These are phyloP conservation scores for Hydrotaea diabolus DNA, from an alignment of 2,888 invertebrate species.

Conservation along the genomic window DNA sequence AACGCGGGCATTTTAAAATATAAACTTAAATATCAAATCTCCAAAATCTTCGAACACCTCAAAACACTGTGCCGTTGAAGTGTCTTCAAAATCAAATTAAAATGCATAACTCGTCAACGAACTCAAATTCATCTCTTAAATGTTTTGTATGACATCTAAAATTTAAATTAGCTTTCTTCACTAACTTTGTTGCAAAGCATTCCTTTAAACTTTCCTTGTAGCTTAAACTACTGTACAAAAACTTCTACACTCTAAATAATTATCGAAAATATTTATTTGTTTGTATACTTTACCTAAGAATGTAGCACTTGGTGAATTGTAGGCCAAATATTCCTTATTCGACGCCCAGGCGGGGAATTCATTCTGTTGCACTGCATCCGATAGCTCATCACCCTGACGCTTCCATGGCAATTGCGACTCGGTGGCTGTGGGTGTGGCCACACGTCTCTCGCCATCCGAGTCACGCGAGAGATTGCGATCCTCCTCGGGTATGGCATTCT, in stretches of 20 bases:
- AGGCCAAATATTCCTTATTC: slow-evolving; percentile 95
- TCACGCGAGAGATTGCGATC: slow-evolving; percentile 77
- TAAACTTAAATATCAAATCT: neutral
- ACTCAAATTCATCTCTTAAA: too few relatives aligned
- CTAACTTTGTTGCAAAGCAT: neutral
- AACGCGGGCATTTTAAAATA: too few relatives aligned
- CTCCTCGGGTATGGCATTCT: slow-evolving; percentile 78
- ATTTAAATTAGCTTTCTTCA: neutral
- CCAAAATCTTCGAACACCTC: neutral
- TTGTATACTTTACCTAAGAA: slow-evolving; percentile 87
- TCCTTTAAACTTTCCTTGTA: too few relatives aligned
- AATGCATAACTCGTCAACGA: too few relatives aligned
- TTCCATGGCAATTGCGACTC: slow-evolving; percentile 97
- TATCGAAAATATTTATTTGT: neutral
- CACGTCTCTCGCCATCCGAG: slow-evolving; percentile 85
- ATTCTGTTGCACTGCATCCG: slow-evolving; percentile 87
- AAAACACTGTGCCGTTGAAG: slow-evolving; percentile 7
- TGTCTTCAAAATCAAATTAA: too few relatives aligned
- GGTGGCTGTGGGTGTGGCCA: slow-evolving; percentile 92
- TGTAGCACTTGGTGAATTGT: slow-evolving; percentile 94
- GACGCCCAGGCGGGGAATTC: slow-evolving; percentile 98
- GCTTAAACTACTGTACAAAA: neutral
- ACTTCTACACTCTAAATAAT: neutral
- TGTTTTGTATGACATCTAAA: neutral
- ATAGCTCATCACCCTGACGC: slow-evolving; percentile 88